These are phyloP conservation scores for Saguinus imperator DNA, from an alignment of 2,113 vertebrate species.

Conservation along the genomic window DNA sequence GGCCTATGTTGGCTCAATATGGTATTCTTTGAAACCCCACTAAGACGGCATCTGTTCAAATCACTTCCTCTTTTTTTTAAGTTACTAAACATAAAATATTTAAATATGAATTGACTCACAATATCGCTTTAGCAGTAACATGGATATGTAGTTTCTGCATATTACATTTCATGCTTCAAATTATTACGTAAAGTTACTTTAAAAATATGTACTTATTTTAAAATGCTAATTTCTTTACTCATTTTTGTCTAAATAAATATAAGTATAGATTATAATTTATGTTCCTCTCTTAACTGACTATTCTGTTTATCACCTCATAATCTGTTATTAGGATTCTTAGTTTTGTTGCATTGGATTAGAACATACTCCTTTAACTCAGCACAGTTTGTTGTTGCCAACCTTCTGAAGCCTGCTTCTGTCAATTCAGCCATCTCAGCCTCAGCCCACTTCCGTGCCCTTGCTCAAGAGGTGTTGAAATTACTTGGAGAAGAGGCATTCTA, in stretches of 20 bases:
- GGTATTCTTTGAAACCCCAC: conserved; percentile 59
- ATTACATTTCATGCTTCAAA: not conserved
- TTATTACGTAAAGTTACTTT: not conserved
- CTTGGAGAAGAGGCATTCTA: too few relatives aligned
- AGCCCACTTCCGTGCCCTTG: too few relatives aligned
- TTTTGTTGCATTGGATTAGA: too few relatives aligned
- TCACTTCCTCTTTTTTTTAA: conserved; percentile 37
- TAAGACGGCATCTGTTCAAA: conserved; percentile 73
- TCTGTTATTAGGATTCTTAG: too few relatives aligned
- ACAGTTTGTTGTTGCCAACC: too few relatives aligned
- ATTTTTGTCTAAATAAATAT: not conserved
- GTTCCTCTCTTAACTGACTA: too few relatives aligned
- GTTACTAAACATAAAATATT: conserved; percentile 65
- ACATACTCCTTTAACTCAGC: too few relatives aligned
- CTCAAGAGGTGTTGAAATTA: too few relatives aligned
- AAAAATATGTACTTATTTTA: not conserved
- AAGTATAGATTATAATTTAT: not conserved
- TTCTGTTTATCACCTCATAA: too few relatives aligned
- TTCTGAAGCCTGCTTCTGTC: too few relatives aligned
- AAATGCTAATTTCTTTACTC: not conserved
- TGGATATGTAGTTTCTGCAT: not conserved
- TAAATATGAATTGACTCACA: not conserved
- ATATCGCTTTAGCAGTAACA: conserved; percentile 39
- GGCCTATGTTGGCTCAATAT: not conserved
- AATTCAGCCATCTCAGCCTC: too few relatives aligned